These are phyloP conservation scores for Junco hyemalis DNA, from an alignment of 2,113 vertebrate genomes.

Conservation along the genomic window DNA sequence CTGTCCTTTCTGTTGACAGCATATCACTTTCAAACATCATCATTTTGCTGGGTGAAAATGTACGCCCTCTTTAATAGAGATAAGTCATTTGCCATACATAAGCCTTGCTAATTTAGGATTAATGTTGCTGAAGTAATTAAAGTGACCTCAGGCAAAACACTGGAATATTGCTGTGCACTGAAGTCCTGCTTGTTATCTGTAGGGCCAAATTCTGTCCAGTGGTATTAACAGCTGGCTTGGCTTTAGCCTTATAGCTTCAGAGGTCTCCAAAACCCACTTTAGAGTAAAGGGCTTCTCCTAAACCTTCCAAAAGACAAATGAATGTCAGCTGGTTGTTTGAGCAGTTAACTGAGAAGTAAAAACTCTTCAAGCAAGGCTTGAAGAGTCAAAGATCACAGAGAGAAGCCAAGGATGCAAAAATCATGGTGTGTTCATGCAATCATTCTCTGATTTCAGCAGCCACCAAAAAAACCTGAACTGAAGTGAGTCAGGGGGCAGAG, in stretches of 20 bases:
- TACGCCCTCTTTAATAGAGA: slow-evolving; percentile 9
- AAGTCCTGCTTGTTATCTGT: slow-evolving; percentile 22
- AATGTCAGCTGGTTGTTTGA: background rate
- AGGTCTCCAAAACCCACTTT: slow-evolving; percentile 11
- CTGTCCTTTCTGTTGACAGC: background rate
- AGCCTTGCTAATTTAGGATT: slow-evolving; percentile 61
- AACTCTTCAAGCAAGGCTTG: background rate
- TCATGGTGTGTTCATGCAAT: rapidly evolving
- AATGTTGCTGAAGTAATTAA: slow-evolving; percentile 53
- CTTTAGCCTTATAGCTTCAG: background rate
- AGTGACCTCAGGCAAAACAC: slow-evolving; percentile 42
- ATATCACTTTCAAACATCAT: slow-evolving; percentile 27
- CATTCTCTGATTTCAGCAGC: background rate
- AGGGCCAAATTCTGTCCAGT: background rate
- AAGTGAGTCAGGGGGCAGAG: background rate
- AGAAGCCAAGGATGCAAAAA: background rate
- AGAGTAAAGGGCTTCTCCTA: background rate
- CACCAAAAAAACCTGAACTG: background rate
- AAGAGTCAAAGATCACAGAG: background rate
- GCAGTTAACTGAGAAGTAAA: background rate
- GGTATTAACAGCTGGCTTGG: background rate
- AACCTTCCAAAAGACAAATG: slow-evolving; percentile 20
- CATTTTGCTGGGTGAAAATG: slow-evolving; percentile 11
- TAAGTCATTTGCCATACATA: slow-evolving; percentile 6
- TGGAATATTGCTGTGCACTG: background rate